Evolutionary conservation across 2,113 vertebrate genomes (phyloP), one percentile per base, ranked within the genome.

Genomic region (Gobius niger): DNA sequence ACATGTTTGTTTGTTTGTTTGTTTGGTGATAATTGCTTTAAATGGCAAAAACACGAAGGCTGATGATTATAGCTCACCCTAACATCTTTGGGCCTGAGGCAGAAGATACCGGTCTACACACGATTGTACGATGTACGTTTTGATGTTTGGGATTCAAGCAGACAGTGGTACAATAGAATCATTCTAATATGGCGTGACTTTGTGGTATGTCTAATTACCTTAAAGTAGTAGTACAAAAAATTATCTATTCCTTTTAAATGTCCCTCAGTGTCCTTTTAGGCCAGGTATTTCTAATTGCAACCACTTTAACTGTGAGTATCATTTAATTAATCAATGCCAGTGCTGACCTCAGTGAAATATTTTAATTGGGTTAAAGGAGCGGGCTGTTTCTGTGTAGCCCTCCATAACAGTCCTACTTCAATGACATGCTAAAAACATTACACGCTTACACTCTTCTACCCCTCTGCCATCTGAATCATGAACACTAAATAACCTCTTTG

Each of bases 321-420:
- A 60, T 60, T 60, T 60, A 60, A 60, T 60, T 60, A 60, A 60
- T 60, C 57, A 60, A 42, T 42, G 57, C 40, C 40, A 42, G 40
- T 40, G 57, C 57, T 60, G 57, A 60, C 57, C 57, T 60, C 40
- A 60, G 40, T 60, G 42, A 60, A 60, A 60, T 60, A 40, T 42
- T 60, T 60, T 60, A 60, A 60, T 60, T 60, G 57, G 57, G 57
- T 60, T 60, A 60, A 44, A 60, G 57, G 42, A 60, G 57, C 16
- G 41, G 6, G 57, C 13, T 14, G 56, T 59, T 34, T 59, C 34
- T 60, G 34, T 60, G 57, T 16, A 59, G 24, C 56, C 56, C 34
- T 59, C 40, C 14, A 15, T 15, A 60, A 42, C 15, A 41, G 56
- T 40, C 6, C 24, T 13, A 41, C 13, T 8, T 15, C 16, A 60